Percentiles rank a stretch among this genome's conserved stretches.
Evolutionary conservation across 2,888 invertebrate genomes (phyloP).

Genomic region (Morpho achilles): DNA sequence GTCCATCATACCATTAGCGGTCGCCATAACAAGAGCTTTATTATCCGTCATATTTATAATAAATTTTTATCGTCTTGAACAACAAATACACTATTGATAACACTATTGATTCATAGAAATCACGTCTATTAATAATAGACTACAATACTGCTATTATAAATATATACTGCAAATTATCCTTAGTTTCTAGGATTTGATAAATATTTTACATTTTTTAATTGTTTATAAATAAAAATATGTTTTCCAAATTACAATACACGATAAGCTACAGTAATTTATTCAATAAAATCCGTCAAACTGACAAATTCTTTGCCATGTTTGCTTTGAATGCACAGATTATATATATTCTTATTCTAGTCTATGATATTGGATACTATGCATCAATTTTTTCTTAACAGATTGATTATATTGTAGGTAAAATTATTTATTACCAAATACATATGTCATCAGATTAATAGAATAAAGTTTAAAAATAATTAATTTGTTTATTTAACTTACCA

Average conservation of each 20-base stretch:
- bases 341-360: too few species aligned
- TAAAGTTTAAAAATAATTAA: too few species aligned
- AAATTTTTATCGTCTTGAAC: conserved; percentile 26
- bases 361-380: too few species aligned
- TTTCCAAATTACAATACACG: too few species aligned
- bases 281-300: conserved; percentile 46
- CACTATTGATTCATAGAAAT: conserved; percentile 16
- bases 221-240: neutral
- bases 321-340: conserved; percentile 11
- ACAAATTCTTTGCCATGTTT: conserved; percentile 52
- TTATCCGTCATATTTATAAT: conserved; percentile 53
- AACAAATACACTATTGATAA: conserved; percentile 38
- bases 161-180: conserved; percentile 2
- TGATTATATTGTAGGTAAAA: too few species aligned
- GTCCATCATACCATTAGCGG: conserved; percentile 54
- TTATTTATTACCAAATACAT: too few species aligned
- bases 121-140: conserved; percentile 2
- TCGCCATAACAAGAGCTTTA: conserved; percentile 52
- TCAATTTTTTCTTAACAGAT: too few species aligned
- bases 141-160: conserved; percentile 1
- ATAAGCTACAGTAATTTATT: conserved; percentile 8
- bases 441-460: too few species aligned
- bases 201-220: conserved; percentile 11
- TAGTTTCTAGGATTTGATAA: conserved; percentile 5
- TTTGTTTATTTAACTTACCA: too few species aligned